These are phyloP conservation scores for Virgularia gustaviana DNA, from an alignment of 92 coral and sea anemone genomes.

Conservation along the genomic window DNA sequence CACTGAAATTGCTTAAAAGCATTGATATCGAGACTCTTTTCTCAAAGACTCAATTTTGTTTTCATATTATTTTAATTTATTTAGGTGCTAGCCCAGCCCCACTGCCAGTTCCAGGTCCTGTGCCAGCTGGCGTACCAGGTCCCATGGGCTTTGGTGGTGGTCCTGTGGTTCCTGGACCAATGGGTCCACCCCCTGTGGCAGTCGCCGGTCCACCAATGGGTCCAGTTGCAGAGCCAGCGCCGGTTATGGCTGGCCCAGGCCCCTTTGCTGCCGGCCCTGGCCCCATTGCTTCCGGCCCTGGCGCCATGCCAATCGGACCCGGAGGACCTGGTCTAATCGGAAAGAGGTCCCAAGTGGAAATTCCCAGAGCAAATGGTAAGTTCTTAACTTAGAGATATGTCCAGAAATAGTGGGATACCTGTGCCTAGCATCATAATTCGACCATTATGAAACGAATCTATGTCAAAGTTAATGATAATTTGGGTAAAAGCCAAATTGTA, in stretches of 20 bases:
- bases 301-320: not conserved
- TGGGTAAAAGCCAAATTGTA: too few relatives aligned
- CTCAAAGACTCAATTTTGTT: too few relatives aligned
- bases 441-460: too few relatives aligned
- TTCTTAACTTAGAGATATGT: not conserved
- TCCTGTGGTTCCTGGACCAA: not conserved
- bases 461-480: too few relatives aligned
- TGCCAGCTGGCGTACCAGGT: not conserved
- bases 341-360: slow-evolving; percentile 18
- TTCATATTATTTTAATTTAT: too few relatives aligned
- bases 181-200: not conserved
- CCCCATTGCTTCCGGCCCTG: not conserved
- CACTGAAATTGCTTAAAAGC: too few relatives aligned
- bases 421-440: too few relatives aligned
- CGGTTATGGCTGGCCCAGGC: slow-evolving; percentile 2
- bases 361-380: slow-evolving; percentile 25
- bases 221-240: not conserved
- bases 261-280: not conserved
- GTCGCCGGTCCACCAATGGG: not conserved
- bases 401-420: too few relatives aligned
- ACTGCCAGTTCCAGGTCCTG: not conserved
- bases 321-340: slow-evolving; percentile 7
- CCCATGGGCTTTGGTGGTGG: not conserved
- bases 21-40: too few relatives aligned
- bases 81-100: too few relatives aligned